Percentiles rank a stretch among this genome's conserved stretches.
phyloP scores from a whole-genome alignment of 2,797 vertebrate species.

The Momotus momota region DNA sequence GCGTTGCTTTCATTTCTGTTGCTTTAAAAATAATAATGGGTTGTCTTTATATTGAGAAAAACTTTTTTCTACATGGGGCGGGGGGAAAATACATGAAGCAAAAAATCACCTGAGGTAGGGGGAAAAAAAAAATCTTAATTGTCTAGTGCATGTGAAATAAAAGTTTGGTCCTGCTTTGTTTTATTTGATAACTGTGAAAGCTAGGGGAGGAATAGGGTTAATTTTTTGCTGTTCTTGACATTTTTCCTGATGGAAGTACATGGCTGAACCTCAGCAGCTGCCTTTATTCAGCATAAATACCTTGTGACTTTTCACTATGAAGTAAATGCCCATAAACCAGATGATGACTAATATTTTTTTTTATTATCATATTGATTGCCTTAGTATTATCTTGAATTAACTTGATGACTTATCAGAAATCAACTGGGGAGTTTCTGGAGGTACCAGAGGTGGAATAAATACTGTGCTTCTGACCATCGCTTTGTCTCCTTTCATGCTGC shows the following conservation, averaged over 20 bases:
- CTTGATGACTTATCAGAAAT: neutral
- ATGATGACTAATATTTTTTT: neutral
- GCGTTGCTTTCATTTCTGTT: neutral
- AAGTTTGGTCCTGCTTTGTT: neutral
- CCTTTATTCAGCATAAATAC: neutral
- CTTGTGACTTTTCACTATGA: neutral
- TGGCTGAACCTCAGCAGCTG: neutral
- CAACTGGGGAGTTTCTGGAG: neutral
- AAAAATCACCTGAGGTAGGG: neutral
- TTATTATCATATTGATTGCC: neutral
- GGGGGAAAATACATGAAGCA: fast-evolving
- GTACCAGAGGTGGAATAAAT: neutral
- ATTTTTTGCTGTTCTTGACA: neutral
- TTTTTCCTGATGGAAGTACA: neutral
- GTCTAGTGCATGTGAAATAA: neutral
- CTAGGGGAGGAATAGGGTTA: neutral
- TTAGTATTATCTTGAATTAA: neutral
- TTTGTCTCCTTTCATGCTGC: neutral
- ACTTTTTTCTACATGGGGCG: neutral
- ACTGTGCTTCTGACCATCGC: neutral
- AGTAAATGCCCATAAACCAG: neutral
- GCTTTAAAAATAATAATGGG: neutral
- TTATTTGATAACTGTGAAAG: neutral
- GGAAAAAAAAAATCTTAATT: neutral
- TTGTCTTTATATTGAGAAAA: neutral